These are phyloP conservation scores for Sceloporus tristichus DNA, from an alignment of 2,113 vertebrate genomes.

Conservation along the genomic window DNA sequence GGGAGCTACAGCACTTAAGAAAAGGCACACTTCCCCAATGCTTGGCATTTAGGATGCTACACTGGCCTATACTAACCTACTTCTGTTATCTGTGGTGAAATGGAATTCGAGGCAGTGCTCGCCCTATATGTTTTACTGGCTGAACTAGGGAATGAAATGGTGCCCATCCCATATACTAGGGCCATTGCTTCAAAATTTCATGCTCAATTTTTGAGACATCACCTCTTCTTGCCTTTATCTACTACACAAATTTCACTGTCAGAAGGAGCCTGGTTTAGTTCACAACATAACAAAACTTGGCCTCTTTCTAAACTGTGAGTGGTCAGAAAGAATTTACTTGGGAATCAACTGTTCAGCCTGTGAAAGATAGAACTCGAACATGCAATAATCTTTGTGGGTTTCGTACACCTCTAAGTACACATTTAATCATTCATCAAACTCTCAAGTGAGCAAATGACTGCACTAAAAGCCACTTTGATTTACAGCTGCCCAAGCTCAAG, in stretches of 20 bases:
- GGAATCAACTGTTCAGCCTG: background rate
- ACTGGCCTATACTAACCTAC: too few species aligned
- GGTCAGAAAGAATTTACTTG: background rate
- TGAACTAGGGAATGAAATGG: background rate
- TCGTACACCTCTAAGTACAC: background rate
- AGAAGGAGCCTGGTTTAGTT: background rate
- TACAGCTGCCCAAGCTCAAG: background rate
- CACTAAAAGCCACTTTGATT: constrained; percentile 10
- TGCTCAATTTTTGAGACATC: background rate
- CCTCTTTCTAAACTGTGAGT: background rate
- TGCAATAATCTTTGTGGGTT: background rate
- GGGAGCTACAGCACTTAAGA: too few species aligned
- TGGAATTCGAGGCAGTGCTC: background rate
- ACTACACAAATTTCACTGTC: too few species aligned
- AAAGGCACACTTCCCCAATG: too few species aligned
- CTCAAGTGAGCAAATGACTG: background rate
- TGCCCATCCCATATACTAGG: background rate
- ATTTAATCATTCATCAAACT: background rate
- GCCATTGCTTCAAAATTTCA: background rate
- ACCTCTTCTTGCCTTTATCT: background rate
- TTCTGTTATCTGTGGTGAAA: background rate
- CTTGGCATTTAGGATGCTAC: too few species aligned
- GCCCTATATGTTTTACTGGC: background rate
- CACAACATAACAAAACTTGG: background rate
- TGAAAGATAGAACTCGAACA: background rate